Base-by-base conservation (phyloP, 2,113 vertebrate genomes). In the Pomatorhinus ruficollis region DNA sequence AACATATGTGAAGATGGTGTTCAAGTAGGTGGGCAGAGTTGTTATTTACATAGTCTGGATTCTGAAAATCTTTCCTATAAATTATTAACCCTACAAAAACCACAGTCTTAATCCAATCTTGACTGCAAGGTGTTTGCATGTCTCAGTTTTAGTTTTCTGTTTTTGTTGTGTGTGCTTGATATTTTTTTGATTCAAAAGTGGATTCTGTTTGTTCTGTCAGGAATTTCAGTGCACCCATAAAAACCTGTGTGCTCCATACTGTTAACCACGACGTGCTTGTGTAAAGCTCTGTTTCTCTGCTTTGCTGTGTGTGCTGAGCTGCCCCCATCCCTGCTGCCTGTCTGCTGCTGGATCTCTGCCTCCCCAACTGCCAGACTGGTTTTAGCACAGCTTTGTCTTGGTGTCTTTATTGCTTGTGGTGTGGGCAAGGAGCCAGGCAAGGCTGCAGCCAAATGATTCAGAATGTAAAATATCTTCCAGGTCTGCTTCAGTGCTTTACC, bases 191-290 rank as follows among this genome's bases (percentile, higher is more conserved):
- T 74, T 77, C 11, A 20, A 8, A 44, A 72, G 35, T 37, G 39
- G 9, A 16, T 83, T 23, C n/a, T 69, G 12, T 31, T 45, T 40
- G 25, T 39, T 39, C 39, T 39, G 39, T 39, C 10, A 6, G 19
- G 42, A 54, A 15, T 56, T 71, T 5, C 2, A 6, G 5, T 9
- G 28, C 23, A 50, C 20, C 12, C 7, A 7, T 57, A 30, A 28
- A 81, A 37, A 45, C 18, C 25, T 15, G 6, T 10, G 11, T 27
- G 12, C 12, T 74, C 1, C 0, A 1, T 24, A 2, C 21, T 53
- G 54, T 17, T 59, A 33, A 8, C 28, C 3, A 2, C 4, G 18
- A 14, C 14, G 25, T 56, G 15, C 24, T 40, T 37, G 28, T 77
- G 45, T 72, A 39, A 80, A 94, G 22, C 44, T 65, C 22, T 2